Percentiles rank a stretch among this genome's conserved stretches.
These are phyloP conservation scores for Stichopus chloronotus DNA, from an alignment of 35 echinoderm and acorn worm genomes.

Conservation along the genomic window DNA sequence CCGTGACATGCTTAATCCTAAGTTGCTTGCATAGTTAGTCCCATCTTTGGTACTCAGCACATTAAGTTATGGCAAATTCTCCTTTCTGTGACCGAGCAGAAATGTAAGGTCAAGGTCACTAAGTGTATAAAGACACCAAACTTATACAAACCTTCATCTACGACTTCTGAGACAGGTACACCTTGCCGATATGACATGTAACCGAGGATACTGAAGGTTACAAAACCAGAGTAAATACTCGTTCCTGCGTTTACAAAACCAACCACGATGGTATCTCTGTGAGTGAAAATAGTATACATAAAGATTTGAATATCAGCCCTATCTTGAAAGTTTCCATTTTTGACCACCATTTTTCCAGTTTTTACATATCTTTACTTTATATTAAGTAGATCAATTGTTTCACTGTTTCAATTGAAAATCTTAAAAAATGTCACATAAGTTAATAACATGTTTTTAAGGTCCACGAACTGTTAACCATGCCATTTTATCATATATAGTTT, in stretches of 20 bases:
- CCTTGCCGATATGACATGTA: conserved; percentile 76
- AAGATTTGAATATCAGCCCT: not conserved
- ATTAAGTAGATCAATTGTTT: too few species aligned
- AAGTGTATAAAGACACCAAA: not conserved
- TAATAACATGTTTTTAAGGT: too few species aligned
- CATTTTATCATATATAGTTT: too few species aligned
- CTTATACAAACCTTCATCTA: conserved; percentile 60
- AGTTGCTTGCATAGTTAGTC: too few species aligned
- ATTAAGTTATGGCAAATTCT: too few species aligned
- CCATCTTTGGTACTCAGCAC: too few species aligned
- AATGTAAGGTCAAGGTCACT: too few species aligned
- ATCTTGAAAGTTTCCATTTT: not conserved
- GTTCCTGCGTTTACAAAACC: conserved; percentile 77
- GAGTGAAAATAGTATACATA: not conserved
- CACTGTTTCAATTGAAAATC: too few species aligned
- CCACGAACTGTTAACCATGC: too few species aligned
- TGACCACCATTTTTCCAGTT: not conserved
- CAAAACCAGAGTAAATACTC: conserved; percentile 86
- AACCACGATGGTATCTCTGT: conserved; percentile 76
- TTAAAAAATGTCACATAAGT: too few species aligned
- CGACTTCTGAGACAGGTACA: conserved; percentile 63
- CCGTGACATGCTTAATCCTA: too few species aligned
- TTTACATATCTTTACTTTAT: not conserved
- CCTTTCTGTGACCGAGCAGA: too few species aligned
- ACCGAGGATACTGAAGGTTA: conserved; percentile 77